Base-by-base conservation (phyloP, 1,140 invertebrate species). In the Luehdorfia chinensis region DNA sequence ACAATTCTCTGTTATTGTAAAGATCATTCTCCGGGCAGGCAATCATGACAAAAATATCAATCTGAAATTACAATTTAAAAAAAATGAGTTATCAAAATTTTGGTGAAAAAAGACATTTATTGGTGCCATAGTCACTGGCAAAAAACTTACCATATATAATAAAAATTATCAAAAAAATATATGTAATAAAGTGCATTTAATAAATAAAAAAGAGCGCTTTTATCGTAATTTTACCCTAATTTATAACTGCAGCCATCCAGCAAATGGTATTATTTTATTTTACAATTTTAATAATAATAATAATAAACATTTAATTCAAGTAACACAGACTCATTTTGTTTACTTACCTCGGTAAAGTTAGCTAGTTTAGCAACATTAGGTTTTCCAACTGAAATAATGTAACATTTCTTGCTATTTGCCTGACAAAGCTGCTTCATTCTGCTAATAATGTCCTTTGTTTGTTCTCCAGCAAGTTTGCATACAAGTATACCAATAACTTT, bases 351-450 rank as follows among this genome's bases (percentile, higher is more conserved):
- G 41, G 93, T 90, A 84, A 97, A 96, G 87, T 99, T 99, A 0
- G 96, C 96, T 45, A 99, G 83, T 85, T 99, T 99, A 0, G 94
- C 92, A 28, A 94, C 92, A 89, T 96, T 98, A 9, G 96, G 92
- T 85, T 97, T 97, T 1, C 97, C 97, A 41, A 98, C 93, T 18
- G 94, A 94, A 31, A 98, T 91, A n/a, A 95, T 93, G 66, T 98
- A 98, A 41, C 91, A 92, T 67, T 95, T 96, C 72, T 97, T 97
- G 0, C 93, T 93, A 25, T 92, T 91, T 25, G 87, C 75, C 66
- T 91, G 92, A 1, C 95, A 89, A 18, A 95, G 84, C 25, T 88
- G 72, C 78, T 95, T 96, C 31, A 98, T 77, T 52, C 91, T 89
- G 9, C 89, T 84, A n/a, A 98, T 93, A 13, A 95, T 91, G 30